Percentiles rank a stretch among this genome's conserved stretches.
These are phyloP conservation scores for Diplolepis rosae DNA, from an alignment of 2,888 invertebrate species.

Conservation along the genomic window DNA sequence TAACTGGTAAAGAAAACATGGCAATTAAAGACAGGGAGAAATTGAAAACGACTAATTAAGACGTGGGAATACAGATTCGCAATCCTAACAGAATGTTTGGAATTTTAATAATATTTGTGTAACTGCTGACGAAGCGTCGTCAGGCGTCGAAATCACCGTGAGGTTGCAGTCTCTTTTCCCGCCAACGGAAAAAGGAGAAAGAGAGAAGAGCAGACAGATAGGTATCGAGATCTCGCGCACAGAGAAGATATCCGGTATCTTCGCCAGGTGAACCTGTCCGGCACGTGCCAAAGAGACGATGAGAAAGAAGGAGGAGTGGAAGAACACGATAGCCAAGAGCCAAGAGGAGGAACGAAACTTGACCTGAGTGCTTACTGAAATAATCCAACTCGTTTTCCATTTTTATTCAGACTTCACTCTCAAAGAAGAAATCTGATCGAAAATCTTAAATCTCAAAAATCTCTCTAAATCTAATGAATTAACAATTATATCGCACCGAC, in stretches of 20 bases:
- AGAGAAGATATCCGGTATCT: conserved; percentile 52
- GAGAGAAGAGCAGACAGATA: conserved; percentile 17
- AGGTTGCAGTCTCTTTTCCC: conserved; percentile 6
- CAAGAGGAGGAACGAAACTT: conserved; percentile 24
- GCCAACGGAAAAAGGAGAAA: background rate
- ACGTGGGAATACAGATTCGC: background rate
- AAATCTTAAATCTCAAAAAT: background rate
- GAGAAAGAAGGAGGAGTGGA: conserved; percentile 33
- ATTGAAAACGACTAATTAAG: background rate
- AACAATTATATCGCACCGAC: background rate
- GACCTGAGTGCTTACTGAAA: conserved; percentile 5
- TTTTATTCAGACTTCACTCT: background rate
- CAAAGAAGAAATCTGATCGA: background rate
- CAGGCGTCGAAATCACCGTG: conserved; percentile 32
- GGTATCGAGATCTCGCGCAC: conserved; percentile 39
- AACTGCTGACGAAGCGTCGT: conserved; percentile 17
- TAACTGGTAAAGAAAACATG: background rate
- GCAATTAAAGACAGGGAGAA: background rate
- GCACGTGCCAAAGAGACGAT: conserved; percentile 51
- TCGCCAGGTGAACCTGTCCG: conserved; percentile 48
- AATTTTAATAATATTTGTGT: conserved; percentile 14
- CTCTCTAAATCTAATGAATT: background rate
- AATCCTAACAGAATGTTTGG: conserved; percentile 7
- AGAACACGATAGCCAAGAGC: conserved; percentile 25
- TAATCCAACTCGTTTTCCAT: conserved; percentile 1